Conservation (phyloP, 2,888 invertebrate species). For the Leptodirus hochenwartii region DNA sequence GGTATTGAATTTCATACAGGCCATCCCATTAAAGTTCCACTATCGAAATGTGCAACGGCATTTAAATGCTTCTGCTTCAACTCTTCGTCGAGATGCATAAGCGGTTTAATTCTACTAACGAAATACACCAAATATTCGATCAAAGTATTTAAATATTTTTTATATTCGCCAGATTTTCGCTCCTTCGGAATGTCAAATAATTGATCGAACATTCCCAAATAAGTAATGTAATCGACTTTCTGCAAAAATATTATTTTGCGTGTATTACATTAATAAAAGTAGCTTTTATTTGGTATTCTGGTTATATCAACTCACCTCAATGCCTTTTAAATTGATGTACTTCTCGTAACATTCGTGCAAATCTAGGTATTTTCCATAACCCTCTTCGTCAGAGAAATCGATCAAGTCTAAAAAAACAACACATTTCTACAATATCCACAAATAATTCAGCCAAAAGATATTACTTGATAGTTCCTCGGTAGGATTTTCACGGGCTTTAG, state of each 20-base stretch:
- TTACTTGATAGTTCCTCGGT: constrained; percentile 66
- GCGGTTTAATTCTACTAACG: constrained; percentile 65
- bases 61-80: constrained; percentile 60
- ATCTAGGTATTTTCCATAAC: constrained; percentile 95
- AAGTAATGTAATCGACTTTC: constrained; percentile 92
- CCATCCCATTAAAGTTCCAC: constrained; percentile 88
- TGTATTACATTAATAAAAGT: too few relatives aligned
- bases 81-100: constrained; percentile 66
- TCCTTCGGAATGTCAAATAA: constrained; percentile 89
- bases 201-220: constrained; percentile 85
- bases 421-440: constrained; percentile 3
- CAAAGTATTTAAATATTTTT: constrained; percentile 66
- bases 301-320: constrained; percentile 63
- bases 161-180: constrained; percentile 72
- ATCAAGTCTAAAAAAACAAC: constrained; percentile 46
- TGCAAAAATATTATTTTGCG: constrained; percentile 21
- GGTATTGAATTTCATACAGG: constrained; percentile 44
- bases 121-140: constrained; percentile 76
- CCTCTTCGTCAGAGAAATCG: constrained; percentile 98
- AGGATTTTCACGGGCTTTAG: constrained; percentile 76
- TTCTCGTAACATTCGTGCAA: constrained; percentile 91
- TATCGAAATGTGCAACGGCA: constrained; percentile 75
- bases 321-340: constrained; percentile 90
- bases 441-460: constrained; percentile 5
- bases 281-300: too few relatives aligned